Evolutionary conservation across 1,140 invertebrate species (phyloP).

Genomic region (Gonatopus flavifemur): DNA sequence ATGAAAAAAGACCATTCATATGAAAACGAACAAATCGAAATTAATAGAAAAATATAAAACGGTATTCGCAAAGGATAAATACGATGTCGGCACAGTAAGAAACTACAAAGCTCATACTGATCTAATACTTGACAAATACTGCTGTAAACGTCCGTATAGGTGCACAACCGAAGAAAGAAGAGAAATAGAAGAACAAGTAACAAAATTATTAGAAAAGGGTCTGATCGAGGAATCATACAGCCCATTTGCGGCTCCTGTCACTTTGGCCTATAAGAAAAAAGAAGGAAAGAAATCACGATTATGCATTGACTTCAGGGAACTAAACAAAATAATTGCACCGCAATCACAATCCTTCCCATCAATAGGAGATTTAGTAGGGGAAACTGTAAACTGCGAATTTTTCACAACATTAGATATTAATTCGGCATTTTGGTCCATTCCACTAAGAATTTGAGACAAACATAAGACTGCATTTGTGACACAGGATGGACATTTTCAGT

Average conservation of each 20-base stretch:
- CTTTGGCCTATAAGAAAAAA: too few relatives aligned
- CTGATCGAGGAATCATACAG: conserved; percentile 17
- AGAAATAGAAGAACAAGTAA: conserved; percentile 18
- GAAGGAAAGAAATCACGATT: conserved; percentile 13
- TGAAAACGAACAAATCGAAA: conserved; percentile 1
- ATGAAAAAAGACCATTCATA: background rate
- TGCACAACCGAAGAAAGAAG: conserved; percentile 2
- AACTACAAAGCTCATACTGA: conserved; percentile 26
- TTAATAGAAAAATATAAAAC: conserved; percentile 9
- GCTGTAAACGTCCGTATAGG: conserved; percentile 7
- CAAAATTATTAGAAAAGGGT: conserved; percentile 17
- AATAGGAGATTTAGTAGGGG: conserved; percentile 21
- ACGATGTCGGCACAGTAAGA: conserved; percentile 19
- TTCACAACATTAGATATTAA: conserved; percentile 37
- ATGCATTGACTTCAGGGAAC: too few relatives aligned
- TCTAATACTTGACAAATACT: conserved; percentile 11
- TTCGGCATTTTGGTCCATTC: conserved; percentile 46
- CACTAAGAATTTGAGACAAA: conserved; percentile 31
- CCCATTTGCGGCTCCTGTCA: too few relatives aligned
- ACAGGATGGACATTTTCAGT: conserved; percentile 42
- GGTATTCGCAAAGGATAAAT: conserved; percentile 21
- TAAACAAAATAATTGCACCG: conserved; percentile 14
- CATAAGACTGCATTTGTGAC: conserved; percentile 43
- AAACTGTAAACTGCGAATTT: conserved; percentile 18
- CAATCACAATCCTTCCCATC: conserved; percentile 21